Percentiles rank a stretch among this genome's conserved stretches.
These are phyloP conservation scores for Chunga burmeisteri DNA, from an alignment of 2,113 vertebrate species.

Conservation along the genomic window DNA sequence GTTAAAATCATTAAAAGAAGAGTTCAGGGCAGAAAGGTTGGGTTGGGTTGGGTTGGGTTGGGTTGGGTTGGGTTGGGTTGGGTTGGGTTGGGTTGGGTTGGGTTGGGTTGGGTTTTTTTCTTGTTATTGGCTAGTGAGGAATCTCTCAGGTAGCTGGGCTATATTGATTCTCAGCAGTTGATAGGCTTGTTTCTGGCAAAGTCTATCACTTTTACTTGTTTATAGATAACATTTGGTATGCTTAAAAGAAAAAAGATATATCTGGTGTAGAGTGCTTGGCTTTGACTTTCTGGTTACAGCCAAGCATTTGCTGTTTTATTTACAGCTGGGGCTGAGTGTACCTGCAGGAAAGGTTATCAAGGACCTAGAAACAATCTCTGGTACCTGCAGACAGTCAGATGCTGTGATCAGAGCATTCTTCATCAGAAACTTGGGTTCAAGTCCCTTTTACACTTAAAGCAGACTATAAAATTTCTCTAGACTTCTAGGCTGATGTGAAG, in stretches of 20 bases:
- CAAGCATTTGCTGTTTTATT: neutral
- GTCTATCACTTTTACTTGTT: neutral
- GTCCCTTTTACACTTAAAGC: neutral
- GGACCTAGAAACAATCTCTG: neutral
- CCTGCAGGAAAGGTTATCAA: too few relatives aligned
- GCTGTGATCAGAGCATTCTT: neutral
- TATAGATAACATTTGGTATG: fast-evolving
- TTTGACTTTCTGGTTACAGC: neutral
- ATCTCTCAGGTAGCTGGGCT: neutral
- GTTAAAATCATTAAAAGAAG: neutral
- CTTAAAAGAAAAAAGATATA: neutral
- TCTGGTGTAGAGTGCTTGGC: neutral
- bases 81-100: neutral
- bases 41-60: neutral
- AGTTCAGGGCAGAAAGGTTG: neutral
- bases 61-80: neutral
- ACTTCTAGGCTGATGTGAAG: neutral
- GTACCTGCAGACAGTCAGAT: neutral
- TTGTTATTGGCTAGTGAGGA: fast-evolving
- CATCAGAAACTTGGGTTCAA: neutral
- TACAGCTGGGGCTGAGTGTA: neutral
- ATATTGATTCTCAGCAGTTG: neutral
- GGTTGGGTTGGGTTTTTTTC: neutral
- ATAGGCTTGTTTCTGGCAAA: neutral
- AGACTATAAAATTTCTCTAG: neutral